These are phyloP conservation scores for Microctenopoma stevenorrisi DNA, from an alignment of 2,797 vertebrate genomes.

Conservation along the genomic window DNA sequence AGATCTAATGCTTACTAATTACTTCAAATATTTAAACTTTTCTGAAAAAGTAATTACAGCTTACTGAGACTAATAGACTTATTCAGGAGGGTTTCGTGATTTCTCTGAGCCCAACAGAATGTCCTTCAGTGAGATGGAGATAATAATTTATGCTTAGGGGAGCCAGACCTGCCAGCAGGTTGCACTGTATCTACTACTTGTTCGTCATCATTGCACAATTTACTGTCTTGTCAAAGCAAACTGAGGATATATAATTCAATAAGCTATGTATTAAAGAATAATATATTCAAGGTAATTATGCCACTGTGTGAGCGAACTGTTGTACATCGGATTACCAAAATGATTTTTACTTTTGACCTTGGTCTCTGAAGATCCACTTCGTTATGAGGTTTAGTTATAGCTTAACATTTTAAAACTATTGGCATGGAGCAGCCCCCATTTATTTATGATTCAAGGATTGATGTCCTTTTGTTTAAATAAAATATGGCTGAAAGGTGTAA, in stretches of 20 bases:
- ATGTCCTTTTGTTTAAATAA: conserved; percentile 76
- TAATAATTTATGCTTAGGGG: conserved; percentile 78
- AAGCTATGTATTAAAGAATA: conserved; percentile 88
- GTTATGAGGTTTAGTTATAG: conserved; percentile 78
- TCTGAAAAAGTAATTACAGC: conserved; percentile 71
- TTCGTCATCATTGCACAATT: conserved; percentile 70
- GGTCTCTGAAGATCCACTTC: conserved; percentile 77
- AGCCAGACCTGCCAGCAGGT: conserved; percentile 74
- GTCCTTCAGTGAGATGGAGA: conserved; percentile 73
- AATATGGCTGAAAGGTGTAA: conserved; percentile 65
- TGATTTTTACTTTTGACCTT: conserved; percentile 82
- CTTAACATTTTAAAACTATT: conserved; percentile 78
- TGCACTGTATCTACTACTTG: conserved; percentile 56
- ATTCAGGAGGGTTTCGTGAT: conserved; percentile 57
- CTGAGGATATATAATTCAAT: conserved; percentile 87
- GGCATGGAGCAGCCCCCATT: conserved; percentile 46
- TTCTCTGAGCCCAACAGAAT: conserved; percentile 62
- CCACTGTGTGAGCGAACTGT: conserved; percentile 82
- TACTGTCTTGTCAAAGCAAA: conserved; percentile 77
- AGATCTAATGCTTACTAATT: neutral
- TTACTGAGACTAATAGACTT: conserved; percentile 61
- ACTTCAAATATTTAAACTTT: conserved; percentile 47
- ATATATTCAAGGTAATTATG: conserved; percentile 91
- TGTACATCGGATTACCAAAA: conserved; percentile 77
- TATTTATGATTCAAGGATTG: conserved; percentile 75